phyloP scores from a whole-genome alignment of 2,113 vertebrate species.

The Hippocampus barbouri region DNA sequence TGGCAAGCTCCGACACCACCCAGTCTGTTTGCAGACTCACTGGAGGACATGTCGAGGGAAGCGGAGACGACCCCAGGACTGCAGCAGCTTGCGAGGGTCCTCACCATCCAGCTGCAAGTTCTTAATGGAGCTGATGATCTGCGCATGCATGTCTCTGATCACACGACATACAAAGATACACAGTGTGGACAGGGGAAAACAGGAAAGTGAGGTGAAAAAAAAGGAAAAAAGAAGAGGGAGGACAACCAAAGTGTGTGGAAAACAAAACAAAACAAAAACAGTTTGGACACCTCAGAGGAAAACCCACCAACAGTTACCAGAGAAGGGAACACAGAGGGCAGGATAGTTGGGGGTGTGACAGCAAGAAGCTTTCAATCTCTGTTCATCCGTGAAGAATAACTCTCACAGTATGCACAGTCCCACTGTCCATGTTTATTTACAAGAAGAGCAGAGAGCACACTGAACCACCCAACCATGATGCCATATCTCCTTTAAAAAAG shows the following conservation, averaged over 20 bases:
- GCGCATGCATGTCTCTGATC: slow-evolving; percentile 90
- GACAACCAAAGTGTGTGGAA: not conserved
- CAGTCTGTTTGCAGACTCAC: slow-evolving; percentile 82
- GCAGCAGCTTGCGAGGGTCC: slow-evolving; percentile 90
- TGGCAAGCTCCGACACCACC: slow-evolving; percentile 8
- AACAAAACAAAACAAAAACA: slow-evolving; percentile 10
- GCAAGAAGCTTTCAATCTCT: slow-evolving; percentile 14
- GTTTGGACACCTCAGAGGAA: slow-evolving; percentile 46
- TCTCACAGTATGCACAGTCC: slow-evolving; percentile 11
- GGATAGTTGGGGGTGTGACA: slow-evolving; percentile 45
- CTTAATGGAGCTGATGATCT: slow-evolving; percentile 96
- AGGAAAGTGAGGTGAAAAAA: slow-evolving; percentile 15
- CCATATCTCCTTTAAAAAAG: slow-evolving; percentile 13
- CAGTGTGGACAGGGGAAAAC: slow-evolving; percentile 21
- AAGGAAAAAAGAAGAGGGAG: slow-evolving; percentile 25
- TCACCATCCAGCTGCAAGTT: slow-evolving; percentile 90
- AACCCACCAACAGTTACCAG: slow-evolving; percentile 28
- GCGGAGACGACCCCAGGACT: slow-evolving; percentile 85
- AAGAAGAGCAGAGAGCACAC: slow-evolving; percentile 34
- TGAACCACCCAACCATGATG: slow-evolving; percentile 60
- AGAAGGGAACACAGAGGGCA: slow-evolving; percentile 30
- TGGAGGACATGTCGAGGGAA: slow-evolving; percentile 81
- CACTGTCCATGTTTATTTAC: slow-evolving; percentile 18
- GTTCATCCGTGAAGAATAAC: slow-evolving; percentile 38
- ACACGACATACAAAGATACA: slow-evolving; percentile 27